phyloP scores from a whole-genome alignment of 2,888 invertebrate species.

The Sipunculus nudus region DNA sequence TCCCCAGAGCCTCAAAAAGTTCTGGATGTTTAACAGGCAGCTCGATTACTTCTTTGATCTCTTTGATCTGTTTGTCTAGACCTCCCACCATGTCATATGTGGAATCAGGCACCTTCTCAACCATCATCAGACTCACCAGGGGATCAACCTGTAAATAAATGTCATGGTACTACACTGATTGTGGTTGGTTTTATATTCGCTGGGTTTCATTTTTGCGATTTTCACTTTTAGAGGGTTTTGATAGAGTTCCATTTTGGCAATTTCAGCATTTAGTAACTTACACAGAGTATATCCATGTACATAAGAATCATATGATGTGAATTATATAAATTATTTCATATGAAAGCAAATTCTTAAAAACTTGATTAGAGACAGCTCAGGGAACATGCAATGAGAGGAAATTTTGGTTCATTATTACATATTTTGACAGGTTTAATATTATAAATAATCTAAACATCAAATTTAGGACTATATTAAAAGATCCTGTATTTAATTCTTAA shows the following conservation, averaged over 20 bases:
- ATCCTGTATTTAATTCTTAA: no score
- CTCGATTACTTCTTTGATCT: conserved; percentile 99
- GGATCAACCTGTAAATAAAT: conserved; percentile 80
- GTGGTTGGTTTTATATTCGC: no score
- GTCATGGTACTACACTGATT: not conserved
- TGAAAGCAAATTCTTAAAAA: no score
- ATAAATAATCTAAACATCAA: no score
- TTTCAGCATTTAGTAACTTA: not conserved
- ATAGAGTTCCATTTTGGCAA: no score
- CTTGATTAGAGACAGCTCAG: no score
- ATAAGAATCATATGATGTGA: not conserved
- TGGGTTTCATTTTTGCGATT: no score
- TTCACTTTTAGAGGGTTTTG: no score
- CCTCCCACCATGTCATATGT: conserved; percentile 99
- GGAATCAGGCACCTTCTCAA: conserved; percentile 99
- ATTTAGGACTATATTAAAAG: no score
- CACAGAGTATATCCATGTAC: not conserved
- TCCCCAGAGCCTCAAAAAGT: conserved; percentile 98
- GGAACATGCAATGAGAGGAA: no score
- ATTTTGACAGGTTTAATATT: no score
- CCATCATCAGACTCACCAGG: conserved; percentile 99
- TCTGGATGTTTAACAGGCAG: conserved; percentile 99
- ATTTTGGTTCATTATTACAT: no score
- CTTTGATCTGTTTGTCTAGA: conserved; percentile 98
- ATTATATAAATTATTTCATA: not conserved